Conservation (phyloP, 2,797 vertebrate genomes). For the Rhinella marina region DNA sequence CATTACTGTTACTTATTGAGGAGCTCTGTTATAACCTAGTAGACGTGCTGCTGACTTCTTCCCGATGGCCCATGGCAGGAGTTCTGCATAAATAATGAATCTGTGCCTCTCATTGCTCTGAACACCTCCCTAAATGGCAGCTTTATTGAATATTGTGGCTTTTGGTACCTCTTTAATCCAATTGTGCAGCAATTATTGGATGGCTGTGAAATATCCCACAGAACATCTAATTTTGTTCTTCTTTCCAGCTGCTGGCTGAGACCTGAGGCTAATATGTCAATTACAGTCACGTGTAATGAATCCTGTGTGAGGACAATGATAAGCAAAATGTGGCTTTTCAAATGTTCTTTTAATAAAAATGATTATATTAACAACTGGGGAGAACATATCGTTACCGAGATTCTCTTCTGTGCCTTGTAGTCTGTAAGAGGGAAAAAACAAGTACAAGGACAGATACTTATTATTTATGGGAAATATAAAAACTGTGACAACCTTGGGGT, state of each 20-base stretch:
- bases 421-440: not conserved
- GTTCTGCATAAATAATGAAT: slow-evolving; percentile 40
- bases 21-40: not conserved
- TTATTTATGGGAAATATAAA: not conserved
- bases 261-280: slow-evolving; percentile 31
- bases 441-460: not conserved
- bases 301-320: not conserved
- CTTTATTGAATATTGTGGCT: slow-evolving; percentile 24
- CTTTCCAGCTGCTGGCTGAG: not conserved
- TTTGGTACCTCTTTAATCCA: slow-evolving; percentile 35
- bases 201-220: slow-evolving; percentile 50
- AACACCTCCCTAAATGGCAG: slow-evolving; percentile 32
- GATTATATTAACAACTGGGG: not conserved
- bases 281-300: slow-evolving; percentile 28
- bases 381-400: not conserved
- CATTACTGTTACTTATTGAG: not conserved
- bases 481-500: not conserved
- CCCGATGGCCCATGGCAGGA: not conserved
- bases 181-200: slow-evolving; percentile 52
- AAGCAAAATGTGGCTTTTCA: not conserved
- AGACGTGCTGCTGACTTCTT: not conserved
- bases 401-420: not conserved
- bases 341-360: slow-evolving; percentile 1
- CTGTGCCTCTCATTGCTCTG: slow-evolving; percentile 16
- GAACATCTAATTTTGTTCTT: slow-evolving; percentile 28